A percentile compares a stretch with the other conserved stretches of the same genome.
These are phyloP conservation scores for Megaptera novaeangliae DNA, from an alignment of 2,113 vertebrate genomes.

Conservation along the genomic window DNA sequence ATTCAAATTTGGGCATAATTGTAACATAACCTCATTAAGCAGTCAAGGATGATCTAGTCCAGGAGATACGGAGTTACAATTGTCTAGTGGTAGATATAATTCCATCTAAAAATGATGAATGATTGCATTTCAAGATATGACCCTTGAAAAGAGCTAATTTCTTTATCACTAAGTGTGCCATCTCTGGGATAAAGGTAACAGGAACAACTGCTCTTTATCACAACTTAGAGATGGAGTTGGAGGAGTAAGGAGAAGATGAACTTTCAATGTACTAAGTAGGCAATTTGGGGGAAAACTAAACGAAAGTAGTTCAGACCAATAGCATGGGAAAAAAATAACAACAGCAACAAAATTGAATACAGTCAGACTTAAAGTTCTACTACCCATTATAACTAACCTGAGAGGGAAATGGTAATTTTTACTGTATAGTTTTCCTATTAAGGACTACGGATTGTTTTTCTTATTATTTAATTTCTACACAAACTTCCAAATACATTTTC, in stretches of 20 bases:
- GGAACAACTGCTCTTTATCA: background rate
- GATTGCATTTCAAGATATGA: background rate
- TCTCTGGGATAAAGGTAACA: background rate
- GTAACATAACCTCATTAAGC: background rate
- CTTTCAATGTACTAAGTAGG: background rate
- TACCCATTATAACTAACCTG: background rate
- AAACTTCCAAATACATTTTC: background rate
- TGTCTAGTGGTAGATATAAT: background rate
- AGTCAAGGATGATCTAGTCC: background rate
- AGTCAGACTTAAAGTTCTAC: background rate
- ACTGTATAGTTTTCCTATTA: background rate
- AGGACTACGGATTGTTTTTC: background rate
- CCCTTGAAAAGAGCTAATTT: background rate
- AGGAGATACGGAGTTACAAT: background rate
- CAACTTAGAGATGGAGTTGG: background rate
- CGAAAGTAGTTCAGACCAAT: background rate
- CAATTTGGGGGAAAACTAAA: background rate
- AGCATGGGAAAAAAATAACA: background rate
- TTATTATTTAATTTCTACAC: background rate
- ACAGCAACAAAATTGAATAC: background rate
- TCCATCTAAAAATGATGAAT: background rate
- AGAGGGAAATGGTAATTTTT: background rate
- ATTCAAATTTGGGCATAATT: background rate
- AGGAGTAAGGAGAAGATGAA: background rate
- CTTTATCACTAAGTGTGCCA: background rate